phyloP scores from a whole-genome alignment of 1,140 invertebrate genomes.

The Nylanderia fulva region DNA sequence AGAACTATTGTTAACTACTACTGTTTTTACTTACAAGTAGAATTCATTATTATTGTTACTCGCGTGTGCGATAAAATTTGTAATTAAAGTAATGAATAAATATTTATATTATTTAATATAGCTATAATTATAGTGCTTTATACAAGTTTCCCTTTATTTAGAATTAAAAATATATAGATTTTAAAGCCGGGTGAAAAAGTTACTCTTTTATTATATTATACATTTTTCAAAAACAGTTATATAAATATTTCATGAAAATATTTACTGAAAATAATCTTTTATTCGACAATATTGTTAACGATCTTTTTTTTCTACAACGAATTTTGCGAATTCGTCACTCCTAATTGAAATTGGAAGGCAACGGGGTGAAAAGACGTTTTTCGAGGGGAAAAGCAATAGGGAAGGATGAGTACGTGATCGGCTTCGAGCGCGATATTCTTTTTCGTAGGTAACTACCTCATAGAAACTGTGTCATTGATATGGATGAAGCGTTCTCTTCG shows the following conservation, averaged over 20 bases:
- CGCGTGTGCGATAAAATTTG: slow-evolving; percentile 57
- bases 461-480: slow-evolving; percentile 66
- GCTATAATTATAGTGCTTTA: no score
- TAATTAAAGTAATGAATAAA: slow-evolving; percentile 70
- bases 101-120: slow-evolving; percentile 27
- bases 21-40: slow-evolving; percentile 65
- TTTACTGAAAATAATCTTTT: not conserved
- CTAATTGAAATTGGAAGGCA: slow-evolving; percentile 64
- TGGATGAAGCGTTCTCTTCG: slow-evolving; percentile 66
- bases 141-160: not conserved
- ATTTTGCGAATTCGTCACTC: slow-evolving; percentile 21
- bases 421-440: slow-evolving; percentile 53
- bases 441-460: slow-evolving; percentile 44
- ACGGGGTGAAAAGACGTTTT: slow-evolving; percentile 18
- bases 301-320: not conserved
- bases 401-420: slow-evolving; percentile 65
- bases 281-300: not conserved
- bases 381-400: slow-evolving; percentile 47
- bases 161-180: not conserved
- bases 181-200: not conserved
- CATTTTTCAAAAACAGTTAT: not conserved
- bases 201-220: not conserved
- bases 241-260: not conserved
- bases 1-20: slow-evolving; percentile 60
- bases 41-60: slow-evolving; percentile 67